These are phyloP conservation scores for Sinocyclocheilus anshuiensis DNA, from an alignment of 2,113 vertebrate species.

Conservation along the genomic window DNA sequence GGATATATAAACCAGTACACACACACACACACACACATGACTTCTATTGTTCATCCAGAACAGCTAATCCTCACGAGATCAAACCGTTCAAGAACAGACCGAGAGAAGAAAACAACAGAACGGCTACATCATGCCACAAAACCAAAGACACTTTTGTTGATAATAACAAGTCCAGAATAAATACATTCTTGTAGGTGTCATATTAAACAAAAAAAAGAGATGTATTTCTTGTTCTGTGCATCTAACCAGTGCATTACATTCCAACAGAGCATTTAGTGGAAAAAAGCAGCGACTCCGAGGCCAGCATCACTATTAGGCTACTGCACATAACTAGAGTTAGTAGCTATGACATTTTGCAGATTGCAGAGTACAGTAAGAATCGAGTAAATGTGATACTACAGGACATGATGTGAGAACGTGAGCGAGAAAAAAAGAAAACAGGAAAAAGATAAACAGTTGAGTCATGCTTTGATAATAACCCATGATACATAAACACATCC, in stretches of 20 bases:
- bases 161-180: background rate
- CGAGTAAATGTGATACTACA: background rate
- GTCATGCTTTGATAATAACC: conserved; percentile 56
- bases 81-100: conserved; percentile 28
- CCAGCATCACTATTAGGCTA: conserved; percentile 55
- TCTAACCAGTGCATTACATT: conserved; percentile 54
- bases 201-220: background rate
- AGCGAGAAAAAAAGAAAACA: background rate
- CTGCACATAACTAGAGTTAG: background rate
- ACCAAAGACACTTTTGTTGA: background rate
- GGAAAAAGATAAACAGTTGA: conserved; percentile 53
- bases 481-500: conserved; percentile 55
- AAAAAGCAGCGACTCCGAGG: conserved; percentile 58
- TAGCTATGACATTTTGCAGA: background rate
- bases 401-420: background rate
- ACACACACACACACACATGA: background rate
- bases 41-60: conserved; percentile 60
- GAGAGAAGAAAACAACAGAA: conserved; percentile 14
- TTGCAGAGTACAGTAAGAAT: background rate
- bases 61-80: conserved; percentile 66
- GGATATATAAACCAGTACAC: too few relatives aligned
- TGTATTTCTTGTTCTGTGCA: background rate
- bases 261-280: conserved; percentile 66
- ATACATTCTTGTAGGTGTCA: background rate
- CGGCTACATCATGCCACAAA: background rate